Evolutionary conservation across 2,888 invertebrate species (phyloP), one percentile per base, ranked within the genome.

Genomic region (Unio pictorum): DNA sequence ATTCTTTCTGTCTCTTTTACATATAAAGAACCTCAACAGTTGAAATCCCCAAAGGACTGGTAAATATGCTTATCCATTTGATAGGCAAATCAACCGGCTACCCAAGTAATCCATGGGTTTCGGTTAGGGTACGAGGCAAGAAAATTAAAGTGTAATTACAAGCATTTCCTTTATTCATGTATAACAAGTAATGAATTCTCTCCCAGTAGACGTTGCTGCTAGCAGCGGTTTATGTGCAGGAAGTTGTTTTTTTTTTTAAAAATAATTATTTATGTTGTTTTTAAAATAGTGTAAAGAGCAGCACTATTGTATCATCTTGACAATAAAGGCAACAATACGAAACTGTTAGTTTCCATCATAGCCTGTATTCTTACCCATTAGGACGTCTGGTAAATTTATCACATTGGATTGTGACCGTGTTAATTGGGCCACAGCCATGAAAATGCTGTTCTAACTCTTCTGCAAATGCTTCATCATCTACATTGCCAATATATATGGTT

Each of bases 341-440:
- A 11, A 11, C 64, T 15, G 58, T 54, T 23, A 63, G 1, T 55
- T 18, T 20, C 56, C 3, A 3, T 45, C n/a, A 23, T 59, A 17
- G 15, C 20, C 59, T 23, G 26, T 59, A 59, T 59, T 73, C 76
- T 75, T 82, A 92, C 91, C 99, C 99, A 92, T 99, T 99, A 0
- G 99, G 99, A 92, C 99, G 99, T 0, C 99, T 99, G 90, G 97
- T 96, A 91, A 95, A 99, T 92, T 98, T 99, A 92, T 99, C 99
- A 92, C 98, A 98, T 85, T 98, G 93, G 90, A 99, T 99, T 79
- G 99, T 99, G 77, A 99, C 99, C 90, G 99, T 93, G 92, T 99
- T 99, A 76, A 99, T 96, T 78, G 98, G 96, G 69, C 99, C 99
- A 92, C 99, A 99, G 56, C 99, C 99, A 91, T 99, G 99, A 91